Percentiles rank a stretch among this genome's conserved stretches.
These are phyloP conservation scores for Sinocyclocheilus anshuiensis DNA, from an alignment of 2,113 vertebrate genomes.

Conservation along the genomic window DNA sequence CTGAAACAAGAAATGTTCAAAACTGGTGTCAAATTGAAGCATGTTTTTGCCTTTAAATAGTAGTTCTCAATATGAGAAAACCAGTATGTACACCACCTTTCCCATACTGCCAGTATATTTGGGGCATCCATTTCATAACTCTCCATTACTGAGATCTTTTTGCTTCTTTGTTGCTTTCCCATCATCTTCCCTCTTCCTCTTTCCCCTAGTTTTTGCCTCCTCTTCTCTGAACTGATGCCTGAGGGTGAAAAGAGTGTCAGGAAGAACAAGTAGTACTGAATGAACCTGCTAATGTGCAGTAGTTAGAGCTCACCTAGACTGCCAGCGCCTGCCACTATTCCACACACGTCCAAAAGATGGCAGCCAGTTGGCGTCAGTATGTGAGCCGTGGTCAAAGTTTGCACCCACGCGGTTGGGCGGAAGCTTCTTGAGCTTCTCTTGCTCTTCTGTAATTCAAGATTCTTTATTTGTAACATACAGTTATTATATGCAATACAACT, in stretches of 20 bases:
- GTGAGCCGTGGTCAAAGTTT: slow-evolving; percentile 91
- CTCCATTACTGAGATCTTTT: slow-evolving; percentile 54
- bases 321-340: slow-evolving; percentile 95
- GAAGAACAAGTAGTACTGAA: neutral
- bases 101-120: neutral
- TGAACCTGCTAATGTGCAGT: neutral
- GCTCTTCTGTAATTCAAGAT: slow-evolving; percentile 79
- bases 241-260: neutral
- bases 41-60: neutral
- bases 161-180: slow-evolving; percentile 64
- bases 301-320: slow-evolving; percentile 82
- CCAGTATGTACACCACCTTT: neutral
- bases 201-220: slow-evolving; percentile 67
- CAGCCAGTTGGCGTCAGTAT: slow-evolving; percentile 88
- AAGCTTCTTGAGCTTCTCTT: slow-evolving; percentile 89
- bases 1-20: neutral
- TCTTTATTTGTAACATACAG: neutral
- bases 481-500: neutral
- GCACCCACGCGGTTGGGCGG: slow-evolving; percentile 89
- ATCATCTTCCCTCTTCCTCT: slow-evolving; percentile 62
- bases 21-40: too few species aligned
- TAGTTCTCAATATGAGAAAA: slow-evolving; percentile 39
- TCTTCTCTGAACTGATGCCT: slow-evolving; percentile 93
- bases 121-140: neutral
- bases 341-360: slow-evolving; percentile 96